Evolutionary conservation across 2,797 vertebrate species (phyloP), one percentile per base, ranked within the genome.

Genomic region (Taeniopygia guttata): DNA sequence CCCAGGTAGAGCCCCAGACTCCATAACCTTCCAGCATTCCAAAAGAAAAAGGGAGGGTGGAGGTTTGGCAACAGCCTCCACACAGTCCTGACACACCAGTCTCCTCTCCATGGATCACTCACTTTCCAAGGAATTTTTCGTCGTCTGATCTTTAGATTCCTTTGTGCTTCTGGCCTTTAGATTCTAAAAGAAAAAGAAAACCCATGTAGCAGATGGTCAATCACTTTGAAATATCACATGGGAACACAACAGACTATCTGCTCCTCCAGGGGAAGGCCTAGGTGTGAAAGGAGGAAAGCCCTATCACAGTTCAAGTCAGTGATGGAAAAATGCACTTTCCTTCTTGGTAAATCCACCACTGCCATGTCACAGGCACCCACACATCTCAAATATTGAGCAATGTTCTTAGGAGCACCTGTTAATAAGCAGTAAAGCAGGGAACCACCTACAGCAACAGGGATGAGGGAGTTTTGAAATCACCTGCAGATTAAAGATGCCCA

Each of bases 111-210:
- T 1, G 38, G 69, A 85, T 68, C 77, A 98, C 98, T 98, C 96
- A 99, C 99, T 99, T 98, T 99, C 99, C 78, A 99, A 96, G 64
- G 99, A 99, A 97, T 99, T 99, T 97, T 99, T 99, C 46, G 98
- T 98, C 0, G 98, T 98, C 85, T 98, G 98, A 89, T 99, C 99
- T 95, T 99, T 99, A 73, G 98, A 98, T 72, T 99, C 99, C 96
- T 99, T 99, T 76, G 98, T 98, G 96, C 98, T 99, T 96, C 99
- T 98, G 94, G 99, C 99, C 96, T 98, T 99, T 79, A 99, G 98
- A 96, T 99, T 99, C 99, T 99, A 77, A 89, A 95, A 94, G 79
- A 93, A 90, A 83, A 95, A 95, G 85, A 85, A 46, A 87, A 94
- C 10, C 8, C 19, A 51, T 0, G 1, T 46, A 80, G 84, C 66